Percentiles rank a stretch among this genome's conserved stretches.
Conservation (phyloP, 2,797 vertebrate species). For the Urosaurus nigricauda region DNA sequence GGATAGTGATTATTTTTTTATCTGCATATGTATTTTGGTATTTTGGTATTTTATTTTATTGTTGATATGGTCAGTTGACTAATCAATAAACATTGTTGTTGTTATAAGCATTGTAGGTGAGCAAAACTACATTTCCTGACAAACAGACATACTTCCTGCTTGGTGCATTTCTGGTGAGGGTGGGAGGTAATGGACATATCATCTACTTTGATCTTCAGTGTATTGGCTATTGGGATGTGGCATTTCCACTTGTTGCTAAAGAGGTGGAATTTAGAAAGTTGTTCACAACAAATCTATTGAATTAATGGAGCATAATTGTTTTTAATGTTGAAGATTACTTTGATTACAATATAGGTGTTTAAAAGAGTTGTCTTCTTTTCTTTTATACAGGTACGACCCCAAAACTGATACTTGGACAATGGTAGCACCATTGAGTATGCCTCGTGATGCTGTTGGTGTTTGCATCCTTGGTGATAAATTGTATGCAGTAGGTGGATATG, state of each 20-base stretch:
- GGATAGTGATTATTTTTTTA: too few species aligned
- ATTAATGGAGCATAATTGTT: background rate
- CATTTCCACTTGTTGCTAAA: background rate
- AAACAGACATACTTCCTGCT: too few species aligned
- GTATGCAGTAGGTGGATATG: constrained; percentile 84
- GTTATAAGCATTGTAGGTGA: too few species aligned
- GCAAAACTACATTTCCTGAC: too few species aligned
- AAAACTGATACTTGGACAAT: constrained; percentile 86
- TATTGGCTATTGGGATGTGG: too few species aligned
- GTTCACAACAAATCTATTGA: fast-evolving
- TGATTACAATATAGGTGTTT: background rate
- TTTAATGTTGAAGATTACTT: background rate
- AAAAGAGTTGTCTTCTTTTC: constrained; percentile 13
- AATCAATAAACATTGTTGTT: too few species aligned
- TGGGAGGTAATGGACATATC: too few species aligned
- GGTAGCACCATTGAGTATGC: constrained; percentile 84
- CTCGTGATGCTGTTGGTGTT: constrained; percentile 84
- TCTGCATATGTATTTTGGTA: too few species aligned
- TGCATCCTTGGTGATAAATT: constrained; percentile 83
- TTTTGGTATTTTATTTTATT: too few species aligned
- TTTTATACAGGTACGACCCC: constrained; percentile 79
- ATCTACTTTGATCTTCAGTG: too few species aligned
- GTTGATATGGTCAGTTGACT: too few species aligned
- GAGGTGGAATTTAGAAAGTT: background rate
- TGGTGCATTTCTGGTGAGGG: too few species aligned